These are phyloP conservation scores for Brachionus sp. DNA, from an alignment of 1,140 invertebrate genomes.

Conservation along the genomic window DNA sequence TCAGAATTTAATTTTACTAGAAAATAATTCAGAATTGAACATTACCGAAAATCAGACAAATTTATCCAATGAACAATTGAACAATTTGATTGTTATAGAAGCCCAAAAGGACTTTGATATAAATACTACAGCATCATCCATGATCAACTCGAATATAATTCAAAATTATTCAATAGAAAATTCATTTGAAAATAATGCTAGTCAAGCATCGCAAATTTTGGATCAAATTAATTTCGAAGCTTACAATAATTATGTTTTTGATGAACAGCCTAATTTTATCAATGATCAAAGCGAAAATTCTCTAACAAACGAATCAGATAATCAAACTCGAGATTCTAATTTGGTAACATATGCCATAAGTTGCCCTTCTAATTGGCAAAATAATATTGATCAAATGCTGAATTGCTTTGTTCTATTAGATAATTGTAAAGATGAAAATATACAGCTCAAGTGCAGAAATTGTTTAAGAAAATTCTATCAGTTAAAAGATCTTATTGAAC, in stretches of 20 bases:
- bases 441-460: constrained; percentile 13
- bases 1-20: neutral
- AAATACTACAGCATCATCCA: neutral
- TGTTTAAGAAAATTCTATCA: neutral
- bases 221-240: neutral
- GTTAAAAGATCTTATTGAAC: neutral
- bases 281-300: neutral
- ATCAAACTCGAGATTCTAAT: neutral
- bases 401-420: constrained; percentile 16
- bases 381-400: constrained; percentile 15
- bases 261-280: constrained; percentile 1
- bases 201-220: neutral
- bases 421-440: neutral
- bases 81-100: constrained; percentile 16
- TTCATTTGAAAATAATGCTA: neutral
- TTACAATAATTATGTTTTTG: neutral
- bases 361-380: constrained; percentile 9
- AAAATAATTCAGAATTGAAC: neutral
- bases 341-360: constrained; percentile 22
- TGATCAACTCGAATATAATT: neutral
- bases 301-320: neutral
- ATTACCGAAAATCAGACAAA: neutral
- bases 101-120: neutral
- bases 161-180: neutral
- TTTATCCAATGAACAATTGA: neutral